Evolutionary conservation across 2,797 vertebrate species (phyloP), one percentile per base, ranked within the genome.

Genomic region (Rallus crepitans): DNA sequence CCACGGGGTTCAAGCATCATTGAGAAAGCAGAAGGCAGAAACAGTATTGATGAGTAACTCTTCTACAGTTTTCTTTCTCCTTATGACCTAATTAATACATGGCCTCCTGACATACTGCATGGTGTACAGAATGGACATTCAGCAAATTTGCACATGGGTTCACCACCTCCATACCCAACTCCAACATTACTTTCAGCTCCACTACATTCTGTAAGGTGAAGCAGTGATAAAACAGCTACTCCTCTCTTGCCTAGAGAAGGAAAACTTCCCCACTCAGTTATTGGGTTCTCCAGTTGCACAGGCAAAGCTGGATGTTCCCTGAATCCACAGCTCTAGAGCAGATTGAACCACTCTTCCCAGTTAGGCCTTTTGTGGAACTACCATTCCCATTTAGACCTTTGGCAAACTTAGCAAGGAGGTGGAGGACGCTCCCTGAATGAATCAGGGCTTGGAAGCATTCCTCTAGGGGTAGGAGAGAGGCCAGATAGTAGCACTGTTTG

Each of bases 271-370:
- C 24, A n/a, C 9, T 15, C 27, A 27, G 9, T 52, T 27, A n/a
- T 7, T 18, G 39, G 12, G 24, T 7, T 5, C 31, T 37, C 33
- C 31, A 40, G n/a, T n/a, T 37, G 11, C 2, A 0, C 1, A 28
- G 27, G 13, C 17, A 77, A 66, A 91, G 35, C 2, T 73, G 39
- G n/a, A 16, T 15, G 31, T 31, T 52, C 71, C 35, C 59, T 48
- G 20, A 82, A 53, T 8, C 10, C 0, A 0, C 28, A 71, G 61
- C 53, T 89, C 31, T 72, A 42, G 33, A 77, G 61, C 16, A 71
- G 19, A 20, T 30, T 30, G 56, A 83, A 35, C 3, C 31, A 17
- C 5, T 20, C 20, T 0, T 81, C 52, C 45, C 37, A 39, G 50
- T 18, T 1, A n/a, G 12, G 14, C 3, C 35, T 64, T 20, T 23